A percentile compares a stretch with the other conserved stretches of the same genome.
phyloP scores from a whole-genome alignment of 2,797 vertebrate species.

The Chelidonichthys spinosus region DNA sequence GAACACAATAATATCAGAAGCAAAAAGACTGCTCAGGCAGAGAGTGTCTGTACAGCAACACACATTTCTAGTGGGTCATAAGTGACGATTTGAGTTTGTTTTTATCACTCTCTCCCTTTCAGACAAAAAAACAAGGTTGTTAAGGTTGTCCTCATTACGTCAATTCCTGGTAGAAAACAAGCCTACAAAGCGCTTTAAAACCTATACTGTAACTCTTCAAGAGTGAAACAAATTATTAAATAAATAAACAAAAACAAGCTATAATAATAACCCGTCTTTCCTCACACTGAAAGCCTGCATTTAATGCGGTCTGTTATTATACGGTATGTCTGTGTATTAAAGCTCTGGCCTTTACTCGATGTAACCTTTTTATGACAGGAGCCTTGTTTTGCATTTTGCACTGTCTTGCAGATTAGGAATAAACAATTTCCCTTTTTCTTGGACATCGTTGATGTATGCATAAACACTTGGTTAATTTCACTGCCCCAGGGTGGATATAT shows the following conservation, averaged over 20 bases:
- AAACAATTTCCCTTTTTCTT: constrained; percentile 33
- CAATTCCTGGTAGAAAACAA: background rate
- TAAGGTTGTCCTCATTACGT: background rate
- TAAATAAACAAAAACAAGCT: background rate
- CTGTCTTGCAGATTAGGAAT: constrained; percentile 19
- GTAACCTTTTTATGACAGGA: constrained; percentile 24
- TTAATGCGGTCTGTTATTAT: background rate
- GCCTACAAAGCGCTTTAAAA: background rate
- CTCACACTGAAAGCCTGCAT: background rate
- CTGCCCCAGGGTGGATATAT: constrained; percentile 37
- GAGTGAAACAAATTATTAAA: background rate
- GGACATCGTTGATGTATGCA: constrained; percentile 38
- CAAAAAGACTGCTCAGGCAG: too few species aligned
- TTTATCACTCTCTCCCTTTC: too few species aligned
- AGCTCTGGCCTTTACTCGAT: constrained; percentile 38
- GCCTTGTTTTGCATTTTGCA: constrained; percentile 40
- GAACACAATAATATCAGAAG: too few species aligned
- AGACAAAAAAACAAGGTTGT: background rate
- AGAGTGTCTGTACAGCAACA: too few species aligned
- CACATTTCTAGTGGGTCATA: too few species aligned
- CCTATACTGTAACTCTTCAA: background rate
- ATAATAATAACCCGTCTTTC: constrained; percentile 21
- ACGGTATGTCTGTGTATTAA: constrained; percentile 23
- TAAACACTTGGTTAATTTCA: constrained; percentile 31
- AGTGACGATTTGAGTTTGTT: too few species aligned